phyloP scores from a whole-genome alignment of 2,113 vertebrate species.

The Scartelaos histophorus region DNA sequence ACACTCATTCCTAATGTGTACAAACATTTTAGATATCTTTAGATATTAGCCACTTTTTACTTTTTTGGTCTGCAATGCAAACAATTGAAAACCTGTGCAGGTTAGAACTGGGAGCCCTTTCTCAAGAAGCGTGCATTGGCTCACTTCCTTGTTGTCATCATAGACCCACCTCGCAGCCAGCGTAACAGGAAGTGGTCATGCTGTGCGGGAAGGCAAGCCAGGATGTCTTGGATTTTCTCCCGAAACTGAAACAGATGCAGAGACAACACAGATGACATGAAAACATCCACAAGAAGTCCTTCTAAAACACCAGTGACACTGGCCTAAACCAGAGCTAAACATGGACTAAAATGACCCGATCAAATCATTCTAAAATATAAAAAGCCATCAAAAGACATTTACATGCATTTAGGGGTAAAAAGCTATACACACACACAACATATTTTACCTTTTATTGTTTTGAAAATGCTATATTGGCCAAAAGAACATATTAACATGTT shows the following conservation, averaged over 20 bases:
- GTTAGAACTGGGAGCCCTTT: too few relatives aligned
- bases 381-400: too few relatives aligned
- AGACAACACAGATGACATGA: background rate
- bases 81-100: too few relatives aligned
- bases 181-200: slow-evolving; percentile 90
- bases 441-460: too few relatives aligned
- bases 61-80: background rate
- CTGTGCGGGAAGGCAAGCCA: slow-evolving; percentile 83
- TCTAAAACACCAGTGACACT: background rate
- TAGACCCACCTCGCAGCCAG: slow-evolving; percentile 90
- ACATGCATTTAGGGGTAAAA: too few relatives aligned
- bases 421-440: too few relatives aligned
- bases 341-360: too few relatives aligned
- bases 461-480: too few relatives aligned
- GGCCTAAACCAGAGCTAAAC: background rate
- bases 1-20: too few relatives aligned
- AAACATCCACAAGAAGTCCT: background rate
- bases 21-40: too few relatives aligned
- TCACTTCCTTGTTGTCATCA: background rate
- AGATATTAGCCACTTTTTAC: background rate
- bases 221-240: slow-evolving; percentile 84
- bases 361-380: too few relatives aligned
- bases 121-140: background rate
- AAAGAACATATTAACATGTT: too few relatives aligned
- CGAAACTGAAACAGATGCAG: slow-evolving; percentile 79